Evolutionary conservation across 2,888 invertebrate genomes (phyloP), one percentile per base, ranked within the genome.

Genomic region (Metallyticus violacea): DNA sequence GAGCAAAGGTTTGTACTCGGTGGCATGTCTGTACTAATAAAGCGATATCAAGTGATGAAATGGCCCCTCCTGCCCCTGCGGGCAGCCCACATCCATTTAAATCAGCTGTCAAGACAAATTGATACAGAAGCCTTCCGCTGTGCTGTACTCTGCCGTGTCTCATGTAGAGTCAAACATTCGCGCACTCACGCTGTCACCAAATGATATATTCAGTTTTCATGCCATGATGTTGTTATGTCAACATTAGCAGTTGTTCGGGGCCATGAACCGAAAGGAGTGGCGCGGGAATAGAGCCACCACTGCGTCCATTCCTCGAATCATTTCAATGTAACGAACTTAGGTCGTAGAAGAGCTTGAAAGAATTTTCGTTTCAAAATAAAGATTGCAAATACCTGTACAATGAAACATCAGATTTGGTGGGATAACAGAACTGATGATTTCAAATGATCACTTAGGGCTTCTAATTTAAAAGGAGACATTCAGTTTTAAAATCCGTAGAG

Each of bases 81-180:
- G 26, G 77, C 83, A 77, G n/a, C 83, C 83, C 83, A 83, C 83
- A 28, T 83, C 77, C 83, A 83, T 83, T 83, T 83, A 83, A 77
- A 83, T 83, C 83, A 77, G 76, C 80, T 80, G 80, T 80, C 80
- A 80, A 28, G 28, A 6, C 80, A 80, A 29, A 80, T 80, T 81
- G 81, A 81, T 25, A 81, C 30, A 30, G 28, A 26, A 77, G 25
- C n/a, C 83, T 83, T 27, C 83, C 28, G 83, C 26, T 62, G 40
- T 62, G 40, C 40, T 62, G 40, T 62, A 2, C 40, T 9, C 40
- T 4, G 15, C 40, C 22, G 3, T 4, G 40, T 62, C 40, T 62
- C 40, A 62, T 0, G 4, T 2, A 62, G n/a, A n/a, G n/a, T n/a
- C n/a, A n/a, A n/a, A n/a, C n/a, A n/a, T n/a, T n/a, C n/a, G n/a